Percentiles rank a stretch among this genome's conserved stretches.
phyloP scores from a whole-genome alignment of 2,113 vertebrate genomes.

The Panthera leo region DNA sequence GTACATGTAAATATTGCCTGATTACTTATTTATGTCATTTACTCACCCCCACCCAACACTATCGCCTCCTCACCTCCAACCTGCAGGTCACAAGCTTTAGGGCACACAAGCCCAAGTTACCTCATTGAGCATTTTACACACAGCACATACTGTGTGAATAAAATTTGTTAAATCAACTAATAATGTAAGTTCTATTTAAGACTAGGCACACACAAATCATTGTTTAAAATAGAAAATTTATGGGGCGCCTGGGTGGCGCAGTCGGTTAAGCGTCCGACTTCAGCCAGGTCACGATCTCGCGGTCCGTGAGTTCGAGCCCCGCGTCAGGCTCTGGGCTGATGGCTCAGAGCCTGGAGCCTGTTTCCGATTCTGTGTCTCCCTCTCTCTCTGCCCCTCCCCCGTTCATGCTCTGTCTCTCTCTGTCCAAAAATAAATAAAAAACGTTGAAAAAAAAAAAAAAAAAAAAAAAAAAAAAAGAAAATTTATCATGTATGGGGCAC shows the following conservation, averaged over 20 bases:
- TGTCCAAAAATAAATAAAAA: too few relatives aligned
- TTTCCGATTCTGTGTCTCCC: too few relatives aligned
- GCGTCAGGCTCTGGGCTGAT: too few relatives aligned
- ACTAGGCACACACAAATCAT: not conserved
- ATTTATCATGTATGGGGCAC: not conserved
- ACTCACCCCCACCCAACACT: too few relatives aligned
- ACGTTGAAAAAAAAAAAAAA: not conserved
- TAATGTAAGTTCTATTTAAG: not conserved
- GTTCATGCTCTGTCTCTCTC: too few relatives aligned
- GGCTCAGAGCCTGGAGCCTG: too few relatives aligned
- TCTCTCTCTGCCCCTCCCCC: too few relatives aligned
- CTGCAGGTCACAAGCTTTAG: not conserved
- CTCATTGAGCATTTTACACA: not conserved
- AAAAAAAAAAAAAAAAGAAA: not conserved
- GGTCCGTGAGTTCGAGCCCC: too few relatives aligned
- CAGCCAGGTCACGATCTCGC: too few relatives aligned
- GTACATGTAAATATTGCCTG: not conserved
- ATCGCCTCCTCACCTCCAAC: accelerated
- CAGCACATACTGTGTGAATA: not conserved
- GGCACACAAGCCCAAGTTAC: not conserved
- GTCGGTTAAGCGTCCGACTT: too few relatives aligned
- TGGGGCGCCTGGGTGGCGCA: too few relatives aligned
- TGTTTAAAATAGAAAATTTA: not conserved
- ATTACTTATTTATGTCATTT: not conserved
- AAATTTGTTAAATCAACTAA: not conserved